phyloP scores from a whole-genome alignment of 1,140 invertebrate species.

The Pararge aegeria region DNA sequence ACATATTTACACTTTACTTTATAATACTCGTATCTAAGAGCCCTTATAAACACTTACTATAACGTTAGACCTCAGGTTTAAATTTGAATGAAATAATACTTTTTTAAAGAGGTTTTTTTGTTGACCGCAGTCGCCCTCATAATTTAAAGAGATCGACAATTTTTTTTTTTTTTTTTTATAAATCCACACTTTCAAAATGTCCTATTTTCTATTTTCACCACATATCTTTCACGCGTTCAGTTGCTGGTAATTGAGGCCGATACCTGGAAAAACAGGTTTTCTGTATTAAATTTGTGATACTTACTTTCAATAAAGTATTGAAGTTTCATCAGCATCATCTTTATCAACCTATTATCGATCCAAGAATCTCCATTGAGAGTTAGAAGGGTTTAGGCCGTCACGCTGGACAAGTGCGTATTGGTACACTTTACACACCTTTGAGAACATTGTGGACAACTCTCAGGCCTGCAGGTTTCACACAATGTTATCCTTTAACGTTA shows the following conservation, averaged over 20 bases:
- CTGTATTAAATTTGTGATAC: neutral
- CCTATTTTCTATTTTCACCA: conserved; percentile 46
- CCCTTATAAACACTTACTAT: neutral
- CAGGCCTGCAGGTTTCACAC: no score
- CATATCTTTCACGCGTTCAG: conserved; percentile 70
- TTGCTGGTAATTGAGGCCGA: conserved; percentile 63
- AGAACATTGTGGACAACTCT: no score
- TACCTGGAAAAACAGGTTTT: conserved; percentile 46
- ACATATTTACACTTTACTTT: conserved; percentile 63
- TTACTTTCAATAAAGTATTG: no score
- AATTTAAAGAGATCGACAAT: conserved; percentile 8
- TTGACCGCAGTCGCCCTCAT: neutral
- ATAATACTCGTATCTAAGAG: conserved; percentile 1
- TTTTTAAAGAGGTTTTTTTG: conserved; percentile 2
- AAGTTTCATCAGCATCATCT: no score
- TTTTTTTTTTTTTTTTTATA: neutral
- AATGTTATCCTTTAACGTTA: no score
- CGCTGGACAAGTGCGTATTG: no score
- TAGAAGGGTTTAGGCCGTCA: no score
- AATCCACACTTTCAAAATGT: conserved; percentile 3
- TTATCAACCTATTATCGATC: no score
- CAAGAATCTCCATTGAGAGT: no score
- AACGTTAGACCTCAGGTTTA: conserved; percentile 14
- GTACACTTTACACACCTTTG: no score
- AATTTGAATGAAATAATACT: conserved; percentile 24